phyloP scores from a whole-genome alignment of 2,797 vertebrate genomes.

The Florisuga fusca region DNA sequence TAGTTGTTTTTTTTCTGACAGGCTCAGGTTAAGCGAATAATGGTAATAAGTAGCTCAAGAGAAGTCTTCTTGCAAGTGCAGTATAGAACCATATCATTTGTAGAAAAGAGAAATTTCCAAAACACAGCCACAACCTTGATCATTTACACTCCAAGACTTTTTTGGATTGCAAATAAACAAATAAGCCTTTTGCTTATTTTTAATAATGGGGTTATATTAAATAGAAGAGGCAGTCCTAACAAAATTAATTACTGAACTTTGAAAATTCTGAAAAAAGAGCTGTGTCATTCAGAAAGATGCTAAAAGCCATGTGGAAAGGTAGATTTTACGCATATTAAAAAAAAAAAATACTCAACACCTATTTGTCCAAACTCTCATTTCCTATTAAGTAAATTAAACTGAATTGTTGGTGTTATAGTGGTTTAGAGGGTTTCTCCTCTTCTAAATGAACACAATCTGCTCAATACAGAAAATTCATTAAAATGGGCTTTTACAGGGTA shows the following conservation, averaged over 20 bases:
- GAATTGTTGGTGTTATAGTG: slow-evolving; percentile 51
- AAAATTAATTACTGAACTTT: too few relatives aligned
- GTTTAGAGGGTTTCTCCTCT: slow-evolving; percentile 49
- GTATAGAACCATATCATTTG: not conserved
- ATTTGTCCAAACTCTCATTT: slow-evolving; percentile 69
- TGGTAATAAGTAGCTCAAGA: not conserved
- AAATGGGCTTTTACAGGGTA: slow-evolving; percentile 30
- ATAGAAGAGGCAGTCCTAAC: too few relatives aligned
- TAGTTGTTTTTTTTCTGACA: not conserved
- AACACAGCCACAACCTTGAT: not conserved
- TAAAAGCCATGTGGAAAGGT: not conserved
- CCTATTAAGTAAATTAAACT: slow-evolving; percentile 68
- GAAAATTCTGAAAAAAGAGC: not conserved
- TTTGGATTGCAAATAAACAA: not conserved
- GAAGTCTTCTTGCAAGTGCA: not conserved
- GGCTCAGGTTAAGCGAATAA: slow-evolving; percentile 50
- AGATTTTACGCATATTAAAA: not conserved
- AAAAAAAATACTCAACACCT: not conserved
- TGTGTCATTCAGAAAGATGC: not conserved
- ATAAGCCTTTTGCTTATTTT: not conserved
- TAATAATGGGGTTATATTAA: too few relatives aligned
- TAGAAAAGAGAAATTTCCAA: slow-evolving; percentile 43
- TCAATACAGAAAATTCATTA: slow-evolving; percentile 58
- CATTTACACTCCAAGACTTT: not conserved
- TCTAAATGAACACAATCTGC: slow-evolving; percentile 53